Evolutionary conservation across 2,797 vertebrate species (phyloP).

Genomic region (Argya squamiceps): DNA sequence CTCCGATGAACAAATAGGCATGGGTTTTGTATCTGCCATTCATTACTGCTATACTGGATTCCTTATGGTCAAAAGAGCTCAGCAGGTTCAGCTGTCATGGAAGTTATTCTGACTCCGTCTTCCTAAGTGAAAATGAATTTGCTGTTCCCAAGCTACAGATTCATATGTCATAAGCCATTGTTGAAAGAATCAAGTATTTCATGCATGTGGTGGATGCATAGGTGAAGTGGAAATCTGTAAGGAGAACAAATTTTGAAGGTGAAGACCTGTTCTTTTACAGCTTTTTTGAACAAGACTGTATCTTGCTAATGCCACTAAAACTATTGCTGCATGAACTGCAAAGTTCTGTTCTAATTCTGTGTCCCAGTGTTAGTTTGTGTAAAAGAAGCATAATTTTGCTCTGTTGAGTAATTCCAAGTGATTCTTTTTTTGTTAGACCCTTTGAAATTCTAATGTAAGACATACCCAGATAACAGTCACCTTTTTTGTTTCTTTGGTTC

Average conservation of each 20-base stretch:
- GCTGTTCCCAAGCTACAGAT: neutral
- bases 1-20: neutral
- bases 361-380: neutral
- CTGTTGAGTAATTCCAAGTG: neutral
- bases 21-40: neutral
- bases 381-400: neutral
- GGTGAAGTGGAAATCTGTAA: neutral
- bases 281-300: neutral
- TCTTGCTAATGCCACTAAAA: neutral
- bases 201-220: neutral
- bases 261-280: neutral
- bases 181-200: neutral
- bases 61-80: neutral
- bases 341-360: neutral
- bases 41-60: neutral
- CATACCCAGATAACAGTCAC: neutral
- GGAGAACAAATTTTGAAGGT: neutral
- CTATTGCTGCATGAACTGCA: neutral
- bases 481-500: neutral
- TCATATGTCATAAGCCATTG: neutral
- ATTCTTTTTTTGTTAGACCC: neutral
- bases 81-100: neutral
- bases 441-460: neutral
- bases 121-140: neutral
- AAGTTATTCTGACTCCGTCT: neutral